Conservation (phyloP, 2,797 vertebrate species). For the Centroberyx gerrardi region DNA sequence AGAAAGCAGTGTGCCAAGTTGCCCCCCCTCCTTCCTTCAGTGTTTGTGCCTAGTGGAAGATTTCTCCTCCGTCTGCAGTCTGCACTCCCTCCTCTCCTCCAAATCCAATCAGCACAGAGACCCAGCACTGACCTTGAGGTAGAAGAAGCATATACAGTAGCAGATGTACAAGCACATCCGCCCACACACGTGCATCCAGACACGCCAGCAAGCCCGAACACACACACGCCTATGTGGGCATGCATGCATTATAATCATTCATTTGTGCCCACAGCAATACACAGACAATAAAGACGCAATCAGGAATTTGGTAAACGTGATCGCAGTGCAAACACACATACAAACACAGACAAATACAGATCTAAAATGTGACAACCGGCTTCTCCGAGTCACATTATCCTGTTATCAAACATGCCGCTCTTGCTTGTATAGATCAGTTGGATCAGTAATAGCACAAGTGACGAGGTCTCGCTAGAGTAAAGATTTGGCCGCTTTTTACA, state of each 20-base stretch:
- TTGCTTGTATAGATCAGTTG: constrained; percentile 16
- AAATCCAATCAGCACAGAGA: constrained; percentile 79
- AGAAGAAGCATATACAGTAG: constrained; percentile 69
- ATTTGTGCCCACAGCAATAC: constrained; percentile 24
- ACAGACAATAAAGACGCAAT: constrained; percentile 17
- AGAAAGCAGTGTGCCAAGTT: constrained; percentile 35
- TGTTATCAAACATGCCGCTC: constrained; percentile 38
- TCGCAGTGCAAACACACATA: constrained; percentile 5
- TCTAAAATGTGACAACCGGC: constrained; percentile 5
- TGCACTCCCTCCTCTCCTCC: constrained; percentile 50
- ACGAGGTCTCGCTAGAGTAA: constrained; percentile 43
- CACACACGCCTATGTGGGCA: constrained; percentile 10
- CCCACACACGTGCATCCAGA: constrained; percentile 21
- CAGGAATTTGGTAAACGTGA: constrained; percentile 10
- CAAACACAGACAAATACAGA: not conserved
- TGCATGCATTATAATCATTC: constrained; percentile 43
- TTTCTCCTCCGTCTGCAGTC: constrained; percentile 66
- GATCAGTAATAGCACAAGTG: constrained; percentile 44
- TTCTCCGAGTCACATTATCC: constrained; percentile 27
- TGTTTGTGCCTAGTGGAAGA: constrained; percentile 56
- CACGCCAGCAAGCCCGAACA: constrained; percentile 33
- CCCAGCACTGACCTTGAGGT: constrained; percentile 82
- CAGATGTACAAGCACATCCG: constrained; percentile 57
- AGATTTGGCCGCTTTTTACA: constrained; percentile 50
- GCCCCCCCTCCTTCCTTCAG: constrained; percentile 32